Evolutionary conservation across 2,888 invertebrate genomes (phyloP), one percentile per base, ranked within the genome.

Genomic region (Tipula vernalis): DNA sequence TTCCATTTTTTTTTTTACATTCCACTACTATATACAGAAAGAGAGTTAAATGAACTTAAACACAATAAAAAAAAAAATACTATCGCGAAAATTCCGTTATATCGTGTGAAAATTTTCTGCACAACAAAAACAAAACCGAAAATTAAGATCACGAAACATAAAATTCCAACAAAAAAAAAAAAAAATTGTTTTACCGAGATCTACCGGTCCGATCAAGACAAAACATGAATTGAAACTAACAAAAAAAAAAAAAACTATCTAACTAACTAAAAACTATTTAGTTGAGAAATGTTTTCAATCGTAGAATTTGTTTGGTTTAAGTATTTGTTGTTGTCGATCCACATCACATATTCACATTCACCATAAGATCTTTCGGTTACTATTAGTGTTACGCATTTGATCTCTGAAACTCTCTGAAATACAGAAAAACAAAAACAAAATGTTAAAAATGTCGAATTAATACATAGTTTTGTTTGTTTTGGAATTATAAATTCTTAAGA

Each of bases 1-100:
- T 88, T 91, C 91, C 88, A 92, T 91, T 84, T 87, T 87, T 28
- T 84, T 87, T 87, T 71, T 85, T 85, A 85, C 71, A 71, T 71
- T 71, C 71, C 71, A 28, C 71, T 28, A 18, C 28, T 71, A 57
- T 71, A 18, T 12, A 10, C 6, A 51, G 18, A n/a, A n/a, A 71
- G 28, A n/a, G 41, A 84, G 84, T 39, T 84, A 84, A 84, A 84
- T 84, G 84, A 84, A 84, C 84, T 84, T 71, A 39, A 84, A 15
- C 41, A 84, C 39, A 84, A 83, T 6, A 28, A 84, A 39, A 84
- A 84, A 51, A n/a, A n/a, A 51, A 28, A 28, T 28, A 71, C 71
- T 28, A 71, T 71, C 71, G 71, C 71, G 71, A 71, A 71, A 71
- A 71, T 71, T 71, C 71, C 71, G 71, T 71, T 71, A 71, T 28